Evolutionary conservation across 2,797 vertebrate species (phyloP).

Genomic region (Pangasius macronema): DNA sequence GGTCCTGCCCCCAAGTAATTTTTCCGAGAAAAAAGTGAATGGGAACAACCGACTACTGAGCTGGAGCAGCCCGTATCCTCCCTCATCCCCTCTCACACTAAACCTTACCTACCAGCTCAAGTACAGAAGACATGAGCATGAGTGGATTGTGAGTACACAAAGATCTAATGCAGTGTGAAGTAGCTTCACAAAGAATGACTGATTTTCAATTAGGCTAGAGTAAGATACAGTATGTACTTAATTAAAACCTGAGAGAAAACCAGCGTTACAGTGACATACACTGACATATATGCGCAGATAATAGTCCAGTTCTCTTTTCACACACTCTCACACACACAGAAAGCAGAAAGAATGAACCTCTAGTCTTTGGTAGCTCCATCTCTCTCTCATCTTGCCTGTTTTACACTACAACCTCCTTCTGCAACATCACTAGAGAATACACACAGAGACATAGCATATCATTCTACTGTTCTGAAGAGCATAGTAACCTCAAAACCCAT

Average conservation of each 20-base stretch:
- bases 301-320: background rate
- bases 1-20: constrained; percentile 56
- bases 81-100: constrained; percentile 56
- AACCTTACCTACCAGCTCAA: constrained; percentile 68
- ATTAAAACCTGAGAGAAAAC: background rate
- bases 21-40: constrained; percentile 48
- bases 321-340: background rate
- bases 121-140: constrained; percentile 63
- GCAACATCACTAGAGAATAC: background rate
- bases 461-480: constrained; percentile 11
- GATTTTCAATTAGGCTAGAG: background rate
- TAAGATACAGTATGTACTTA: background rate
- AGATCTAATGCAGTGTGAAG: background rate
- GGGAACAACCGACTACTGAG: constrained; percentile 54
- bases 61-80: constrained; percentile 71
- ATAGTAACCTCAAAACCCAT: constrained; percentile 37
- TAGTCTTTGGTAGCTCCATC: background rate
- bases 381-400: background rate
- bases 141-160: constrained; percentile 69
- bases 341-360: background rate
- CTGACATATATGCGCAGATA: background rate
- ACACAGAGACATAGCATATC: constrained; percentile 1
- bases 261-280: background rate
- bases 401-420: background rate
- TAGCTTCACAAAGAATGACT: background rate